Conservation (phyloP, 2,113 vertebrate species). For the Caranx melampygus region DNA sequence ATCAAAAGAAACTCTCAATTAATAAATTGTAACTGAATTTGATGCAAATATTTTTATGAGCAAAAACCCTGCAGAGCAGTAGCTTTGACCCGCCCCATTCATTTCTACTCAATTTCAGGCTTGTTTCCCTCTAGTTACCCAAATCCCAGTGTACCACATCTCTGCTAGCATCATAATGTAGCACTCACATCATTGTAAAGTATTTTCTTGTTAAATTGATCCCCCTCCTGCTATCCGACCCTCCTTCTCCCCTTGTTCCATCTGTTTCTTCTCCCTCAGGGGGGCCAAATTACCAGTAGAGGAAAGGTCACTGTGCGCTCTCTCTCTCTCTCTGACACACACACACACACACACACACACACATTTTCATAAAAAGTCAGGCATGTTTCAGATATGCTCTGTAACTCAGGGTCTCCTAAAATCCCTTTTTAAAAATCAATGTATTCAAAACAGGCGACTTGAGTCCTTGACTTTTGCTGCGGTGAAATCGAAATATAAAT, state of each 20-base stretch:
- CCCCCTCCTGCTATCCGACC: neutral
- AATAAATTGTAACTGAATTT: too few species aligned
- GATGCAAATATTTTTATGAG: neutral
- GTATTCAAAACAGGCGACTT: constrained; percentile 16
- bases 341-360: neutral
- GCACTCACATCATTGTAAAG: neutral
- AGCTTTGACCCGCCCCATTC: neutral
- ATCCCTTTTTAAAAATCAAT: constrained; percentile 24
- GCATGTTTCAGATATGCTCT: constrained; percentile 17
- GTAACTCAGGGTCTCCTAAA: constrained; percentile 14
- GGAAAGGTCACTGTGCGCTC: constrained; percentile 43
- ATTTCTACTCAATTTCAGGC: neutral
- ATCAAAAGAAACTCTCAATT: too few species aligned
- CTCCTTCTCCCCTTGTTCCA: neutral
- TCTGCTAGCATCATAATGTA: neutral
- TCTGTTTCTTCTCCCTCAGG: constrained; percentile 23
- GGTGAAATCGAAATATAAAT: neutral
- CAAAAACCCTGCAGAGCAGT: neutral
- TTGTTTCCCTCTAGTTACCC: neutral
- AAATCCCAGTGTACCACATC: neutral
- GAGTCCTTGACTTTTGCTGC: neutral
- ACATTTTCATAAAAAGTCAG: neutral
- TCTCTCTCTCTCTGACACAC: neutral
- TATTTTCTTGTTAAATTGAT: constrained; percentile 26
- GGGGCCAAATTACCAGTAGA: constrained; percentile 30